Evolutionary conservation across 1,140 invertebrate genomes (phyloP).

Genomic region (Akabosia matsudoensis): DNA sequence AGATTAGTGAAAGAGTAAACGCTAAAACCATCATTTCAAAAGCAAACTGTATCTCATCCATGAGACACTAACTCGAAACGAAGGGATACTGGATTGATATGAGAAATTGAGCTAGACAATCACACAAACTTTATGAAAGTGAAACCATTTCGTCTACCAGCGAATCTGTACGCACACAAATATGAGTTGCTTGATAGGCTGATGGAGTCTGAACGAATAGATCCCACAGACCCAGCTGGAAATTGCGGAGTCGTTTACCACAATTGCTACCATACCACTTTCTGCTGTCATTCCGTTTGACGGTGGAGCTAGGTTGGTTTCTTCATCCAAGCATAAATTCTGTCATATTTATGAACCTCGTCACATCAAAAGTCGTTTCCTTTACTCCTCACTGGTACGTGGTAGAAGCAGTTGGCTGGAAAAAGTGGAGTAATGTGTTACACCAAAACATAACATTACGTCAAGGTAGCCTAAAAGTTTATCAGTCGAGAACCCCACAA

Average conservation of each 20-base stretch:
- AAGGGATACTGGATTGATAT: neutral
- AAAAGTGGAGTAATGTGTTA: slow-evolving; percentile 22
- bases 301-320: neutral
- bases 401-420: slow-evolving; percentile 9
- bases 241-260: neutral
- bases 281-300: neutral
- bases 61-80: neutral
- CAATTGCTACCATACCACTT: neutral
- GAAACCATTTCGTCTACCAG: no score
- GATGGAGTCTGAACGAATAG: neutral
- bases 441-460: neutral
- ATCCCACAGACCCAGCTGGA: neutral
- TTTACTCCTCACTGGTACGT: no score
- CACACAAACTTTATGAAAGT: no score
- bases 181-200: neutral
- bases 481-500: neutral
- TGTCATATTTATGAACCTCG: neutral
- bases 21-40: neutral
- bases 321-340: neutral
- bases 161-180: no score
- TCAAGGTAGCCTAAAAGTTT: neutral
- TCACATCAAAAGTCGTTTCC: slow-evolving; percentile 19
- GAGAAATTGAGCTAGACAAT: no score
- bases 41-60: neutral
- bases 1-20: slow-evolving; percentile 6